These are phyloP conservation scores for Harpagifer antarcticus DNA, from an alignment of 2,797 vertebrate species.

Conservation along the genomic window DNA sequence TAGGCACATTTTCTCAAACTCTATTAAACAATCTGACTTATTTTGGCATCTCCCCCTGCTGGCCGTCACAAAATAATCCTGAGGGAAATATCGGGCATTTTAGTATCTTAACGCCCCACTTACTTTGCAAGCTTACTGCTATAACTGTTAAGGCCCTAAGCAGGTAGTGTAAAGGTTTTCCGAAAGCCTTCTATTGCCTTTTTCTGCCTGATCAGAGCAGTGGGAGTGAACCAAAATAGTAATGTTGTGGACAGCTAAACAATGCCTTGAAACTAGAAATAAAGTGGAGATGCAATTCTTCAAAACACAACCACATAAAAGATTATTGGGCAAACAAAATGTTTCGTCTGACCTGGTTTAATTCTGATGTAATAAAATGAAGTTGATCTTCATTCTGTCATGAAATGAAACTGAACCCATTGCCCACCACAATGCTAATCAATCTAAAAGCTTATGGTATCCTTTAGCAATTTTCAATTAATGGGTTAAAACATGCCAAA, in stretches of 20 bases:
- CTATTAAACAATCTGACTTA: no score
- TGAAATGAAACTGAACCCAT: conserved; percentile 25
- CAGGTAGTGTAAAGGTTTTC: no score
- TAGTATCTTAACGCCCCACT: no score
- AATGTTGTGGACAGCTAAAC: background rate
- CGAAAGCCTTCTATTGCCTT: no score
- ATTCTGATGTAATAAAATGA: background rate
- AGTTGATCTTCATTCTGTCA: conserved; percentile 8
- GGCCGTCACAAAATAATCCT: no score
- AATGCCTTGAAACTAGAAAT: background rate
- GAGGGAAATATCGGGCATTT: no score
- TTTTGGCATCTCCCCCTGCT: no score
- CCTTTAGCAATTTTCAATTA: conserved; percentile 19
- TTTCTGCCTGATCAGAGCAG: no score
- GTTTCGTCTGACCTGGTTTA: background rate
- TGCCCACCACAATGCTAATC: conserved; percentile 25
- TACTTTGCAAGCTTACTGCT: no score
- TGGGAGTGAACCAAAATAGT: background rate
- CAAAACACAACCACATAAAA: background rate
- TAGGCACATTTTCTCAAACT: no score
- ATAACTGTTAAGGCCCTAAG: no score
- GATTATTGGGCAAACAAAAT: conserved; percentile 4
- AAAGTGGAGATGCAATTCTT: background rate
- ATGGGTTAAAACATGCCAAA: conserved; percentile 39
- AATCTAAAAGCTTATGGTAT: conserved; percentile 21